phyloP scores from a whole-genome alignment of 2,113 vertebrate species.

The Proterorhinus semilunaris region DNA sequence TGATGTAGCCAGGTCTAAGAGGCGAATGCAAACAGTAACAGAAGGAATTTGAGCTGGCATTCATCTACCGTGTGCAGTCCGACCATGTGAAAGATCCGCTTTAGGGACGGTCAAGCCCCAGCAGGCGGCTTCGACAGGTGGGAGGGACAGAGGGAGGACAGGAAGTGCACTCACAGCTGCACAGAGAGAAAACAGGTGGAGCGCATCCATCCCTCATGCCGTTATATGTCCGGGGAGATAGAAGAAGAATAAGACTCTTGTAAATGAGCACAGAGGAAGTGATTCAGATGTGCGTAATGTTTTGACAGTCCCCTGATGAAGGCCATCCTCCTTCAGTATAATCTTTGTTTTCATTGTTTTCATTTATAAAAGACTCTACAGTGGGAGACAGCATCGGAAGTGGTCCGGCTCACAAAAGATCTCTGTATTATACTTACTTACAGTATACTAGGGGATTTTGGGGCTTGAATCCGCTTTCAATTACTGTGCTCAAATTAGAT shows the following conservation, averaged over 20 bases:
- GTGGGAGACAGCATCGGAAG: neutral
- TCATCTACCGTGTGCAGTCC: slow-evolving; percentile 24
- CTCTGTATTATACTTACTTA: neutral
- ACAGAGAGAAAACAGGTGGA: slow-evolving; percentile 58
- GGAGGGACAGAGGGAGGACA: slow-evolving; percentile 23
- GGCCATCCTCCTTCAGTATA: slow-evolving; percentile 20
- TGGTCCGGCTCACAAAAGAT: neutral
- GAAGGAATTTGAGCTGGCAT: neutral
- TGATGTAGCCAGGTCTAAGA: too few relatives aligned
- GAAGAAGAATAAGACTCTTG: slow-evolving; percentile 41
- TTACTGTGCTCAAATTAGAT: too few relatives aligned
- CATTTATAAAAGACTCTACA: neutral
- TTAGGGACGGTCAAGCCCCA: slow-evolving; percentile 20
- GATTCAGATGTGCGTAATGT: slow-evolving; percentile 19
- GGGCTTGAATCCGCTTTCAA: neutral
- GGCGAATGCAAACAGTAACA: neutral
- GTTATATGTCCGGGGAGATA: slow-evolving; percentile 20
- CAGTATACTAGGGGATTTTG: neutral
- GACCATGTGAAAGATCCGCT: slow-evolving; percentile 28
- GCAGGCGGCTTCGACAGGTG: slow-evolving; percentile 47
- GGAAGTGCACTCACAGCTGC: slow-evolving; percentile 60
- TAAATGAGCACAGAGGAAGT: slow-evolving; percentile 15
- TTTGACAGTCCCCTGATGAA: slow-evolving; percentile 36
- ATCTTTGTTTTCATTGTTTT: slow-evolving; percentile 18
- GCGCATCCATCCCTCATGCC: slow-evolving; percentile 31